Percentiles rank a stretch among this genome's conserved stretches.
phyloP scores from a whole-genome alignment of 2,113 vertebrate species.

The Chaetodon auriga region DNA sequence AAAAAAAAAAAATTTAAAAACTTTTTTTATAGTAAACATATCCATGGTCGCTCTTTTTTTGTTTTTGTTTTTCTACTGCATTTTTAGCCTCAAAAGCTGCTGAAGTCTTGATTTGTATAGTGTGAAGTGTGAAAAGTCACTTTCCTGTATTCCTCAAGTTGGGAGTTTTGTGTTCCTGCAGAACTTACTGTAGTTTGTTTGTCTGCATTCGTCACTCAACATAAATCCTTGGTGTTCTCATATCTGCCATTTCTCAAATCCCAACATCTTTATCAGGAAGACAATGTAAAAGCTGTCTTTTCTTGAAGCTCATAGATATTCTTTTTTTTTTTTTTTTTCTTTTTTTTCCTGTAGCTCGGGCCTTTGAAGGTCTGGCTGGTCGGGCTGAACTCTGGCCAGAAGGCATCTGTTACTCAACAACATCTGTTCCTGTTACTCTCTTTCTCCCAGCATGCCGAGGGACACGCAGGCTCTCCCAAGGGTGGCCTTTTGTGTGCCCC shows the following conservation, averaged over 20 bases:
- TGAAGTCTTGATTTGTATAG: not conserved
- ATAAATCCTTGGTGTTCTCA: constrained; percentile 11
- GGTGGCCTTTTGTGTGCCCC: constrained; percentile 89
- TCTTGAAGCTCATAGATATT: constrained; percentile 75
- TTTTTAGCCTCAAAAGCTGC: not conserved
- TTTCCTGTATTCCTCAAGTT: not conserved
- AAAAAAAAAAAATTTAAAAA: too few relatives aligned
- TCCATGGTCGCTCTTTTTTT: not conserved
- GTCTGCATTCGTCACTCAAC: not conserved
- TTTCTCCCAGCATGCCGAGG: constrained; percentile 90
- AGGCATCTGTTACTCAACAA: constrained; percentile 95
- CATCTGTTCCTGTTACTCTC: constrained; percentile 95
- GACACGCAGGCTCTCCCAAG: constrained; percentile 91
- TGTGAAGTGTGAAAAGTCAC: not conserved
- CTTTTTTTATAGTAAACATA: not conserved
- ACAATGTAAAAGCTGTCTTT: constrained; percentile 45
- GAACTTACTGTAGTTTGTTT: constrained; percentile 29
- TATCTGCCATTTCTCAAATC: constrained; percentile 39
- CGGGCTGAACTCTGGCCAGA: constrained; percentile 90
- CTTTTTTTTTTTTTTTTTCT: not conserved
- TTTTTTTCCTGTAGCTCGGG: constrained; percentile 25
- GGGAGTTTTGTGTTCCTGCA: not conserved
- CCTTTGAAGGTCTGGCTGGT: constrained; percentile 88
- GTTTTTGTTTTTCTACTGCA: not conserved
- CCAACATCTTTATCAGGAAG: constrained; percentile 14